Conservation (phyloP, 2,888 invertebrate species). For the Stratiomys singularior region DNA sequence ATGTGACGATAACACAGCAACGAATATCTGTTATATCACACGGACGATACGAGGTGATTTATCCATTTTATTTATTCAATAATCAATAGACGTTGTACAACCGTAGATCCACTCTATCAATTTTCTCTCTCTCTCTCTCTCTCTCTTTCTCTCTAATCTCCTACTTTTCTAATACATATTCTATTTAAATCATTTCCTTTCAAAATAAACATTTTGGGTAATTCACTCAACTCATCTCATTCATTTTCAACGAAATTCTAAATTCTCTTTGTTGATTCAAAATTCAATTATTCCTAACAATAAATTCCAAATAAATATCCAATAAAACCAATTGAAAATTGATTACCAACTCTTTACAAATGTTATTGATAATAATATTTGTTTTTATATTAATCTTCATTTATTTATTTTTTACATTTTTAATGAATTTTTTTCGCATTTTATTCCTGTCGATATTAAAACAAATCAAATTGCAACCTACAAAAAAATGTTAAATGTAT, state of each 20-base stretch:
- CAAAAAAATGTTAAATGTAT: constrained; percentile 25
- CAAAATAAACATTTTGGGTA: neutral
- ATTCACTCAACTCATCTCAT: neutral
- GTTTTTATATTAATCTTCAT: neutral
- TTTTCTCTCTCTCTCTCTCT: constrained; percentile 11
- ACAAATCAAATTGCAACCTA: constrained; percentile 28
- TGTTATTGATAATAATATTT: neutral
- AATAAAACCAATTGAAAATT: neutral
- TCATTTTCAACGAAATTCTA: neutral
- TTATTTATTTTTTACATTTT: constrained; percentile 6
- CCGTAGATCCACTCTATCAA: constrained; percentile 26
- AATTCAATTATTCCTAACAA: neutral
- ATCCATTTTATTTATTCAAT: constrained; percentile 17
- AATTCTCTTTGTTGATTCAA: neutral
- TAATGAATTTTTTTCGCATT: constrained; percentile 36
- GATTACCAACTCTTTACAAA: too few species aligned
- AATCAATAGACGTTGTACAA: constrained; percentile 41
- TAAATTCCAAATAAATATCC: neutral
- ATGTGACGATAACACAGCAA: constrained; percentile 83
- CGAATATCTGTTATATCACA: constrained; percentile 87
- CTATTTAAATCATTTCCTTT: neutral
- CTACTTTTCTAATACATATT: constrained; percentile 8
- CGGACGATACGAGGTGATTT: constrained; percentile 81
- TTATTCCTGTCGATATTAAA: constrained; percentile 41
- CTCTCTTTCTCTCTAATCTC: constrained; percentile 17